Percentiles rank a stretch among this genome's conserved stretches.
These are phyloP conservation scores for Corythornis leucogaster DNA, from an alignment of 2,797 vertebrate species.

Conservation along the genomic window DNA sequence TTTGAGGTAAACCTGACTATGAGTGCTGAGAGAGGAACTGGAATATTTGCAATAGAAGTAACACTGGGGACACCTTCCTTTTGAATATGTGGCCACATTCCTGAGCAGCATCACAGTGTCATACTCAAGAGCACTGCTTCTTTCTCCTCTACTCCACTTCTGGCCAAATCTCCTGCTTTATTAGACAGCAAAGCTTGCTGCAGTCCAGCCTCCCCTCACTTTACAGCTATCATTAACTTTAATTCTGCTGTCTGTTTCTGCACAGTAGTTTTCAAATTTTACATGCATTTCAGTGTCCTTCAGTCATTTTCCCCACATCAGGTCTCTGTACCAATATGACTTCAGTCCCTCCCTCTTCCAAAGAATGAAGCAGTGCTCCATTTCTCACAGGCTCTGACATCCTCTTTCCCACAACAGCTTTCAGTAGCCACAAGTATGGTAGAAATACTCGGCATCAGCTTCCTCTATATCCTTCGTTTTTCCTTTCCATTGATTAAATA, in stretches of 20 bases:
- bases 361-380: background rate
- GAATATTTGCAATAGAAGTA: background rate
- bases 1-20: slow-evolving; percentile 87
- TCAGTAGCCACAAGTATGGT: background rate
- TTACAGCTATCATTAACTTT: background rate
- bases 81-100: background rate
- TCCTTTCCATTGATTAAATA: background rate
- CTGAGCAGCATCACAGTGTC: background rate
- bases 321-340: background rate
- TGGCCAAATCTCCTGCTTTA: background rate
- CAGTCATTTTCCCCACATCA: background rate
- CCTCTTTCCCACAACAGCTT: background rate
- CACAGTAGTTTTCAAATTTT: background rate
- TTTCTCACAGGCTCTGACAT: background rate
- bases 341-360: background rate
- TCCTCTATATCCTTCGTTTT: background rate
- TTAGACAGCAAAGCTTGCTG: background rate
- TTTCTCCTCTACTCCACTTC: background rate
- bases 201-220: background rate
- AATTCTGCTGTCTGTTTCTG: background rate
- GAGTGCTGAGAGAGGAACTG: background rate
- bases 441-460: background rate
- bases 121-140: background rate
- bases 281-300: background rate
- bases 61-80: background rate